These are phyloP conservation scores for Drosophila nr. fundita DNA, from an alignment of 2,888 invertebrate genomes.

Conservation along the genomic window DNA sequence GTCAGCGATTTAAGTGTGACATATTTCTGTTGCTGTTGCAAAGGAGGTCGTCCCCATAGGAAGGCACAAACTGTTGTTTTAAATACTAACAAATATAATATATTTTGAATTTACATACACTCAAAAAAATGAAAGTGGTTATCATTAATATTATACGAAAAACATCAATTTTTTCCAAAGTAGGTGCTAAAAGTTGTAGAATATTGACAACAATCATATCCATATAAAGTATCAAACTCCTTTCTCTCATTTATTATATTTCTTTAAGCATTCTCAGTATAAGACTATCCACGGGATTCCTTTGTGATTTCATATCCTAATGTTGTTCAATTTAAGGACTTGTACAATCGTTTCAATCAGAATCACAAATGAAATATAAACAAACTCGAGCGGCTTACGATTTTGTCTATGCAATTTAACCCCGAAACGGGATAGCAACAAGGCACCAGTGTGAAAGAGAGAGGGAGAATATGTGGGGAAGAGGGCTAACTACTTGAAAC, in stretches of 20 bases:
- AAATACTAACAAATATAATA: neutral
- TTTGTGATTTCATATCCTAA: slow-evolving; percentile 5
- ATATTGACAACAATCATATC: neutral
- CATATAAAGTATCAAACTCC: neutral
- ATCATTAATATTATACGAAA: neutral
- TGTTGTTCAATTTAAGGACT: slow-evolving; percentile 19
- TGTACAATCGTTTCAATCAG: slow-evolving; percentile 66
- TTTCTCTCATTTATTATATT: neutral
- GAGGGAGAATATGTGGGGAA: neutral
- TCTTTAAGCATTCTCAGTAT: neutral
- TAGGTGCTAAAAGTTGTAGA: neutral
- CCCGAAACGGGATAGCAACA: slow-evolving; percentile 41
- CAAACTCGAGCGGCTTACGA: slow-evolving; percentile 62
- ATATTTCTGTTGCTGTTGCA: slow-evolving; percentile 54
- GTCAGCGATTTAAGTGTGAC: slow-evolving; percentile 70
- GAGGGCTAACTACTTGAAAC: slow-evolving; percentile 66
- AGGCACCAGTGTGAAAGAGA: neutral
- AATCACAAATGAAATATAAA: slow-evolving; percentile 77
- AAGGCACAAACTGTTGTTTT: slow-evolving; percentile 8
- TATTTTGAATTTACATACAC: neutral
- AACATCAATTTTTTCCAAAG: neutral
- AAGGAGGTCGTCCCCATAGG: slow-evolving; percentile 24
- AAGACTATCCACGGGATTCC: neutral
- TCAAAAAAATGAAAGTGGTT: neutral
- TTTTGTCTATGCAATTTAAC: slow-evolving; percentile 76